Evolutionary conservation across 2,888 invertebrate species (phyloP), one percentile per base, ranked within the genome.

Genomic region (Limenitis camilla): DNA sequence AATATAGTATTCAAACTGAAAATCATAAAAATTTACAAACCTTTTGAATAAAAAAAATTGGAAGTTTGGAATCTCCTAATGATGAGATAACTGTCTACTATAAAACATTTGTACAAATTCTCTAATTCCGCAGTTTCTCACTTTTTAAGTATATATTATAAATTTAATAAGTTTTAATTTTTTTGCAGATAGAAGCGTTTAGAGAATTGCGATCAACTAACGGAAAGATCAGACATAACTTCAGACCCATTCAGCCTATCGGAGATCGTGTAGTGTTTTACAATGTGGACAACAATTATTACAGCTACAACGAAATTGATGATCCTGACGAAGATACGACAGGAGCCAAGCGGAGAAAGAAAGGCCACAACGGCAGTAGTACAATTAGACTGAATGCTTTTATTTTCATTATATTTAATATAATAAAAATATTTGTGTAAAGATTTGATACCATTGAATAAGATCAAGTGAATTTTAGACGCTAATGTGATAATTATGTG

Each of bases 171-270:
- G 31, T 10, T n/a, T 38, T 9, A 11, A 0, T 40, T 11, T 44
- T 27, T 47, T 86, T 82, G 53, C 83, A 95, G 95, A 85, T 95
- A 55, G 90, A 91, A 65, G 89, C 88, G 44, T 96, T 96, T 71
- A 90, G 95, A 40, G 87, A 89, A 59, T 81, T 96, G 36, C 88
- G 89, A 46, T 90, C 90, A 2, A 81, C 88, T 7, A 89, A 91
- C 47, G 94, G 93, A 4, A 87, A 88, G 61, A 83, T 96, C 57
- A 91, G 90, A 0, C 94, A 94, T 69, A 96, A 96, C 76, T 94
- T 92, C 74, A 90, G 96, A 9, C 95, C 96, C 0, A 91, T 93
- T 32, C 94, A 96, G 68, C 93, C 94, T 0, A 81, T 94, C 1
- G 92, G 93, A 31, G 92, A 92, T 64, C 87, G 96, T 60, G 78